Conservation (phyloP, 2,113 vertebrate species). For the Lamprologus callipterus region DNA sequence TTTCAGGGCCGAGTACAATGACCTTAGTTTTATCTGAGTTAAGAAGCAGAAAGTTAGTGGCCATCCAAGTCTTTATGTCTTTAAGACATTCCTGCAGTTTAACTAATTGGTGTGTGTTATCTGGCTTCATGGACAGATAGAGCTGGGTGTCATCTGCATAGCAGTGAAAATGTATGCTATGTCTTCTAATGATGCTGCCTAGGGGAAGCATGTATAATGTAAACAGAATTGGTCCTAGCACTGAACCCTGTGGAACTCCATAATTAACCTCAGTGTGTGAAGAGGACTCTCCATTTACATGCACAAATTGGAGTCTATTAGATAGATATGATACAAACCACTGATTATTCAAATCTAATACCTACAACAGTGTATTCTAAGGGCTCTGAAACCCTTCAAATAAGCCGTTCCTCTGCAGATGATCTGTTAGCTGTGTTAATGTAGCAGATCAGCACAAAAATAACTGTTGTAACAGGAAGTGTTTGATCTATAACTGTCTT, state of each 20-base stretch:
- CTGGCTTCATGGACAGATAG: not conserved
- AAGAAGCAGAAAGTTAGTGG: not conserved
- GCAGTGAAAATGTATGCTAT: not conserved
- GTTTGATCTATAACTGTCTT: not conserved
- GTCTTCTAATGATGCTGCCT: not conserved
- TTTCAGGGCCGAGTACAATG: not conserved
- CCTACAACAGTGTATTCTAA: not conserved
- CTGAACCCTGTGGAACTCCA: no score
- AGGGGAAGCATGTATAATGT: not conserved
- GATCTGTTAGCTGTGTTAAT: not conserved
- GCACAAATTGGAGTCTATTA: accelerated
- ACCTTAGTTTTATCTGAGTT: accelerated
- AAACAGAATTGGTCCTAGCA: not conserved
- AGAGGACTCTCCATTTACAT: not conserved
- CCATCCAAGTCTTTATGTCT: not conserved
- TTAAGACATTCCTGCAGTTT: not conserved
- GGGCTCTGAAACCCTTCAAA: not conserved
- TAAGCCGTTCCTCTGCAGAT: not conserved
- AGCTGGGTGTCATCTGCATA: not conserved
- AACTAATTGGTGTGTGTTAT: accelerated
- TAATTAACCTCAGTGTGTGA: not conserved
- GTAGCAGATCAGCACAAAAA: not conserved
- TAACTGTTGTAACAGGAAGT: not conserved
- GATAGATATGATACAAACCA: not conserved
- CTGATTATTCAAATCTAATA: not conserved